phyloP scores from a whole-genome alignment of 1,140 invertebrate species.

The Daktulosphaira vitifoliae region DNA sequence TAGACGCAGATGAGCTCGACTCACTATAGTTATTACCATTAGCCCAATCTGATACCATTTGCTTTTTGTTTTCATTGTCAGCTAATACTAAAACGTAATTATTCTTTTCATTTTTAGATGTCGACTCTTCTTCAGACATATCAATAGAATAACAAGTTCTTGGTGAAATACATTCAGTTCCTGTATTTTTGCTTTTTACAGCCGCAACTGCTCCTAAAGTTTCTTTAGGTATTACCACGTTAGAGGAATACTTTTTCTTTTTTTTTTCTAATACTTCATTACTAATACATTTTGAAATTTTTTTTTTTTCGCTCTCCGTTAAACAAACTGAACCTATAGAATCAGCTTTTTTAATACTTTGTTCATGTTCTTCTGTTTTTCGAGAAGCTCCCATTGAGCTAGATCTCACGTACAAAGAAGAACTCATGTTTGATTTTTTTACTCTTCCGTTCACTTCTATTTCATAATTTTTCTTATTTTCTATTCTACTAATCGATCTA shows the following conservation, averaged over 20 bases:
- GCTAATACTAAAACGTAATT: conserved; percentile 49
- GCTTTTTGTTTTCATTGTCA: conserved; percentile 32
- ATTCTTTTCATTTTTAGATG: conserved; percentile 43
- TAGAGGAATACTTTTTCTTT: conserved; percentile 42
- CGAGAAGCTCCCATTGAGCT: conserved; percentile 52
- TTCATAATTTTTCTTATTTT: conserved; percentile 47
- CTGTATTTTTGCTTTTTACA: conserved; percentile 44
- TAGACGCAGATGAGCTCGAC: conserved; percentile 40
- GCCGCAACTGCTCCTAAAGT: conserved; percentile 55
- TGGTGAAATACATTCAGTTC: conserved; percentile 43
- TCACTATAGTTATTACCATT: conserved; percentile 36
- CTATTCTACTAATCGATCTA: conserved; percentile 38
- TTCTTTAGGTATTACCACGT: conserved; percentile 51
- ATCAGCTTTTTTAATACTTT: conserved; percentile 47
- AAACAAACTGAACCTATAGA: conserved; percentile 49
- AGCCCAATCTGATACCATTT: conserved; percentile 16
- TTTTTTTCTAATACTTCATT: conserved; percentile 57
- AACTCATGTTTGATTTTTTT: conserved; percentile 12
- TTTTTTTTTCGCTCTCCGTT: conserved; percentile 61
- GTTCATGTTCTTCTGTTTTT: conserved; percentile 41
- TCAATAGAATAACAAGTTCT: conserved; percentile 51
- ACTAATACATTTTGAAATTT: conserved; percentile 59
- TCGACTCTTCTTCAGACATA: conserved; percentile 44
- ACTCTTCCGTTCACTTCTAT: conserved; percentile 43
- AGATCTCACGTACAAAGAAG: conserved; percentile 53